These are phyloP conservation scores for Pachypeltis micranthus DNA, from an alignment of 1,140 invertebrate genomes.

Conservation along the genomic window DNA sequence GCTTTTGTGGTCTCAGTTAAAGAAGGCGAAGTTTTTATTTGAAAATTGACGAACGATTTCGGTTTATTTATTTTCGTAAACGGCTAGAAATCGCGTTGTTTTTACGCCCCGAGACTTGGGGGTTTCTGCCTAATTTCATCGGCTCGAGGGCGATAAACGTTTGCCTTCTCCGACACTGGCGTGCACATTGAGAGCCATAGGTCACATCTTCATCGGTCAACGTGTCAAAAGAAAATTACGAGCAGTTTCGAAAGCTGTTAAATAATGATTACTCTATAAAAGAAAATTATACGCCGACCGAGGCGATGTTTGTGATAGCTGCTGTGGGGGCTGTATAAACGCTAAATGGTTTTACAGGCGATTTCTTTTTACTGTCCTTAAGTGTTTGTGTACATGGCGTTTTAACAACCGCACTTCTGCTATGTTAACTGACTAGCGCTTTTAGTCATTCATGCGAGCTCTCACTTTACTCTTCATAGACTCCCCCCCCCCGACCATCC, in stretches of 20 bases:
- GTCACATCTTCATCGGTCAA: neutral
- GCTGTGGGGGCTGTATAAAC: constrained; percentile 1
- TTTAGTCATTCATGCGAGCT: neutral
- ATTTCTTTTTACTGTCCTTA: constrained; percentile 9
- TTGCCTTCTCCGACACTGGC: neutral
- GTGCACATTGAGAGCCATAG: neutral
- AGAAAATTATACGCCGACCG: constrained; percentile 11
- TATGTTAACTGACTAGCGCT: neutral
- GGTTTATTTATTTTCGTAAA: neutral
- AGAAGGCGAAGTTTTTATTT: no score
- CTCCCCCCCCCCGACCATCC: no score
- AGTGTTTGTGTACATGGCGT: neutral
- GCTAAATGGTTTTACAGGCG: constrained; percentile 10
- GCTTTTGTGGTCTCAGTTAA: no score
- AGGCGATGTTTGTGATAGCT: constrained; percentile 5
- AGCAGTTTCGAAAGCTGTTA: constrained; percentile 10
- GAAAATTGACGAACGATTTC: neutral
- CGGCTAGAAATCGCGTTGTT: no score
- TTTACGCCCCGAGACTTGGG: no score
- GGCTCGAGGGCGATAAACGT: neutral
- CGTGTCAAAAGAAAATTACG: constrained; percentile 11
- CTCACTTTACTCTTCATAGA: neutral
- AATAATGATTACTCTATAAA: constrained; percentile 13
- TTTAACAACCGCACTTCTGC: neutral
- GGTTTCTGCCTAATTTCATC: no score